Evolutionary conservation across 2,113 vertebrate genomes (phyloP), one percentile per base, ranked within the genome.

Genomic region (Psittacara wagleri): DNA sequence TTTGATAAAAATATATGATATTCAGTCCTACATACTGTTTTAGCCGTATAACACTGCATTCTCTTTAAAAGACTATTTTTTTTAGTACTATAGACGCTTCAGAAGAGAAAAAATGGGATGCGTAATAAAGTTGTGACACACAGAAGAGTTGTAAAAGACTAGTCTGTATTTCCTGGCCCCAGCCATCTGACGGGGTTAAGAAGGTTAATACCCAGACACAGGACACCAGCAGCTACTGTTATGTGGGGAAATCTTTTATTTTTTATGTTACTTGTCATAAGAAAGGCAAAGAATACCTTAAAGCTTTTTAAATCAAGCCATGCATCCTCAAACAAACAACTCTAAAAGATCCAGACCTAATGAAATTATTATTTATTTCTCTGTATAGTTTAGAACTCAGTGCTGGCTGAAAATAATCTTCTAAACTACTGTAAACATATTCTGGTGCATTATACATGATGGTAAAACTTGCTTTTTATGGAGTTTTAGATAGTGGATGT

Each of bases 201-300:
- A 94, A 96, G 95, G 95, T 97, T 95, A 97, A 96, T 96, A 94
- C 95, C 88, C 92, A 95, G 95, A 95, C 95, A 96, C 91, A 94
- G 92, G 95, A 97, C 94, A 96, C 92, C 95, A 95, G 91, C 3
- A 0, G 91, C 96, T 97, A 96, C 94, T 94, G 95, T 94, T 96
- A 95, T 93, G 80, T 94, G 84, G 88, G 92, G 70, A 96, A 85
- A 88, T 91, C 67, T 95, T 95, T 95, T 94, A 79, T 68, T 91
- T 92, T 95, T 97, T 89, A 94, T 89, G 84, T 85, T 95, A 51
- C 83, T 84, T 91, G 86, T 95, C 92, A 66, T 88, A 95, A 69
- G 81, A 66, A 91, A 89, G 23, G 67, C 44, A 80, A 72, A 91
- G 49, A 85, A 27, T 73, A 84, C 39, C 66, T 82, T 72, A 59